A percentile compares a stretch with the other conserved stretches of the same genome.
Conservation (phyloP, 1,140 invertebrate species). For the Penaeus indicus region DNA sequence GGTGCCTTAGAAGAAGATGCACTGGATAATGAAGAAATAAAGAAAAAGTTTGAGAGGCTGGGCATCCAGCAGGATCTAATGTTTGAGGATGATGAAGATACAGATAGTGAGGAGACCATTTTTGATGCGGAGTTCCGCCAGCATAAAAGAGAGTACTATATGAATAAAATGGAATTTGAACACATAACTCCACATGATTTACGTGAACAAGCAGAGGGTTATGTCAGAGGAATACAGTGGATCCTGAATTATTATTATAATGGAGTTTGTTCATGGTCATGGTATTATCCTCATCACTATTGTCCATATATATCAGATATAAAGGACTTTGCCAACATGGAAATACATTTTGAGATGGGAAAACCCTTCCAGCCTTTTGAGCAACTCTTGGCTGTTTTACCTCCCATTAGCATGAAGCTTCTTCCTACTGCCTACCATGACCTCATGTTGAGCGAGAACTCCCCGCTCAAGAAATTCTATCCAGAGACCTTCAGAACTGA, state of each 20-base stretch:
- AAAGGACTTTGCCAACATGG: constrained; percentile 71
- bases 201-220: constrained; percentile 85
- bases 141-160: constrained; percentile 93
- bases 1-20: constrained; percentile 49
- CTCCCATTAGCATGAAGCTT: constrained; percentile 80
- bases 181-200: constrained; percentile 81
- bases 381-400: constrained; percentile 93
- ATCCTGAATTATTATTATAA: constrained; percentile 97
- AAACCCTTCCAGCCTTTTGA: constrained; percentile 94
- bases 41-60: constrained; percentile 46
- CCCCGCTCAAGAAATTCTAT: constrained; percentile 91
- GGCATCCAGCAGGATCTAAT: constrained; percentile 25
- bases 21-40: constrained; percentile 33
- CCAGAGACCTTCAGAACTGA: constrained; percentile 88
- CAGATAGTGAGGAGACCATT: constrained; percentile 67
- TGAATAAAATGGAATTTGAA: constrained; percentile 86
- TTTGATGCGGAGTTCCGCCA: constrained; percentile 81
- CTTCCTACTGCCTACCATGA: constrained; percentile 85
- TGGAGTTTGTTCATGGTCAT: constrained; percentile 96
- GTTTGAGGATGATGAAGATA: constrained; percentile 62
- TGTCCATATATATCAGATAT: constrained; percentile 96
- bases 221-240: constrained; percentile 96
- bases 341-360: constrained; percentile 82
- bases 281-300: constrained; percentile 98
- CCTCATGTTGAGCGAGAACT: constrained; percentile 85